Evolutionary conservation across 2,113 vertebrate genomes (phyloP).

Genomic region (Marmota monax): DNA sequence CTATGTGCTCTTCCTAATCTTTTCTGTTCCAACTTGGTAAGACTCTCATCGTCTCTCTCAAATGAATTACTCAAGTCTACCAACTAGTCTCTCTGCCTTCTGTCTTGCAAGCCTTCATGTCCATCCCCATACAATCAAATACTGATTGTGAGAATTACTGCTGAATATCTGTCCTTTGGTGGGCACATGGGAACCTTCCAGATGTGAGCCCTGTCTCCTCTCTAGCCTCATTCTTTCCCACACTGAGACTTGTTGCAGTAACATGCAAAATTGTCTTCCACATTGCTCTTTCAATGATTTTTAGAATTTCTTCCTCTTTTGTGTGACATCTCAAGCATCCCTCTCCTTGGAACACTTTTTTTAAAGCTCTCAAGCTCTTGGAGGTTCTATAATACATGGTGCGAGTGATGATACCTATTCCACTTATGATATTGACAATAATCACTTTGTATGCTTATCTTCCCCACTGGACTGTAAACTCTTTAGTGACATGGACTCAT

Average conservation of each 20-base stretch:
- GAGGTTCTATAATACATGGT: not conserved
- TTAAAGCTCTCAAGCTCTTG: not conserved
- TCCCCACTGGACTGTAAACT: not conserved
- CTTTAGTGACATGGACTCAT: not conserved
- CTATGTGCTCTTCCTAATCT: not conserved
- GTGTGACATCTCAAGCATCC: not conserved
- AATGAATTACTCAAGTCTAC: not conserved
- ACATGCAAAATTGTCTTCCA: not conserved
- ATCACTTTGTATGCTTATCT: not conserved
- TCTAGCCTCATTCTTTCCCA: not conserved
- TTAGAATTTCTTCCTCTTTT: not conserved
- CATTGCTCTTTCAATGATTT: not conserved
- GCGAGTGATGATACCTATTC: not conserved
- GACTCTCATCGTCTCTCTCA: not conserved
- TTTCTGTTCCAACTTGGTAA: not conserved
- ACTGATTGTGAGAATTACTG: not conserved
- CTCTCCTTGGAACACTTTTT: not conserved
- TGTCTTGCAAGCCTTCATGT: not conserved
- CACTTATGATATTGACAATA: not conserved
- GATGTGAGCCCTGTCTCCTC: not conserved
- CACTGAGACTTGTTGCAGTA: accelerated
- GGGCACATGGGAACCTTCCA: not conserved
- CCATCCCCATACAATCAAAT: not conserved
- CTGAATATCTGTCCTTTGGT: not conserved
- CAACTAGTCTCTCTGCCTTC: not conserved